phyloP scores from a whole-genome alignment of 2,888 invertebrate species.

The Mythimna lalbum region DNA sequence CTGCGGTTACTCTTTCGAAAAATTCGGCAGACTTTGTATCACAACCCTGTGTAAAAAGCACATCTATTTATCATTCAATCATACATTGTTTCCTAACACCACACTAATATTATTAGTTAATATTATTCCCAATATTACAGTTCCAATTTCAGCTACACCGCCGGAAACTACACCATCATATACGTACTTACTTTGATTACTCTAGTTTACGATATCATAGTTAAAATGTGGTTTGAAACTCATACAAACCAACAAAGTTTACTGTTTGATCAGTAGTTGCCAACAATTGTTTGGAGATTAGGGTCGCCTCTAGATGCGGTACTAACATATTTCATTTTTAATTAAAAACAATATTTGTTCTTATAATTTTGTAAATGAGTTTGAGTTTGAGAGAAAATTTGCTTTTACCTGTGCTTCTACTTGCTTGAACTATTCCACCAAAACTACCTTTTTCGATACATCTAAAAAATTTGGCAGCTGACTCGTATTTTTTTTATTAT shows the following conservation, averaged over 20 bases:
- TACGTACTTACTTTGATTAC: slow-evolving; percentile 51
- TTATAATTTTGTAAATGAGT: slow-evolving; percentile 12
- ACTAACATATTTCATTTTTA: slow-evolving; percentile 50
- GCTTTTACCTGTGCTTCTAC: background rate
- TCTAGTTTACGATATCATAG: slow-evolving; percentile 63
- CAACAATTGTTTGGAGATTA: slow-evolving; percentile 60
- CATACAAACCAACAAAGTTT: slow-evolving; percentile 61
- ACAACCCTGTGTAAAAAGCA: too few species aligned
- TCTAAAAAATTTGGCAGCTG: too few species aligned
- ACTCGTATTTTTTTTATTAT: too few species aligned
- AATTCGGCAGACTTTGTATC: too few species aligned
- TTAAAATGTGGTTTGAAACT: slow-evolving; percentile 65
- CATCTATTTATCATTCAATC: background rate
- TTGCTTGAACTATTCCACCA: background rate
- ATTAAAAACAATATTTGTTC: slow-evolving; percentile 32
- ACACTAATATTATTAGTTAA: background rate
- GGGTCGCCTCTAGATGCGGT: slow-evolving; percentile 46
- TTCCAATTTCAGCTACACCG: slow-evolving; percentile 1
- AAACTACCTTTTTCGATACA: background rate
- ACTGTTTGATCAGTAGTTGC: slow-evolving; percentile 67
- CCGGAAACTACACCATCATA: background rate
- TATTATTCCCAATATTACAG: slow-evolving; percentile 7
- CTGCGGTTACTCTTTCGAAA: too few species aligned
- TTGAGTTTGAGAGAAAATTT: slow-evolving; percentile 14
- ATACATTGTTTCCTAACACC: background rate